phyloP scores from a whole-genome alignment of 1,140 invertebrate species.

The Xylocopa sonorina region DNA sequence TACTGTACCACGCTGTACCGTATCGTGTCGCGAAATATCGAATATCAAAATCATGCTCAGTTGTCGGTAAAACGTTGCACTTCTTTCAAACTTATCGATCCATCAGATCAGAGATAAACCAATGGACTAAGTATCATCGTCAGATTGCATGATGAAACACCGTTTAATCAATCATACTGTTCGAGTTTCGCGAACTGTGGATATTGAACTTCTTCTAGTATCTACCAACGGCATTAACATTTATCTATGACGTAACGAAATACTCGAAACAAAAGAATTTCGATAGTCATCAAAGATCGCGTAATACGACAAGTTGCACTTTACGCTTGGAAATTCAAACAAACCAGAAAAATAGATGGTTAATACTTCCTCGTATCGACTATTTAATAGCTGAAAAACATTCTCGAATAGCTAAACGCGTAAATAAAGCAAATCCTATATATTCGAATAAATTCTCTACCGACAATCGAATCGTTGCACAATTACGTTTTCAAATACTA shows the following conservation, averaged over 20 bases:
- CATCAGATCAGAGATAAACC: too few relatives aligned
- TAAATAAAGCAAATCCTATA: too few relatives aligned
- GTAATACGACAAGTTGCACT: conserved; percentile 2
- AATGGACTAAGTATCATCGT: neutral
- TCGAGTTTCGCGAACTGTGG: neutral
- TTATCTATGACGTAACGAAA: conserved; percentile 13
- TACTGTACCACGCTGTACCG: neutral
- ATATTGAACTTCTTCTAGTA: neutral
- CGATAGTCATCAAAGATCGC: conserved; percentile 5
- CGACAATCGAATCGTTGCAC: too few relatives aligned
- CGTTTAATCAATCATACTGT: too few relatives aligned
- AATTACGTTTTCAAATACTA: too few relatives aligned
- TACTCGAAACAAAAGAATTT: neutral
- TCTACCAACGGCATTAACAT: neutral
- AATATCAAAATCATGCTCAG: neutral
- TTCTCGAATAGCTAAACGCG: too few relatives aligned
- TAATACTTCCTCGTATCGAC: too few relatives aligned
- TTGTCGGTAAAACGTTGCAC: neutral
- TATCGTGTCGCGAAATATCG: neutral
- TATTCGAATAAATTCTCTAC: too few relatives aligned
- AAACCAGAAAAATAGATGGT: too few relatives aligned
- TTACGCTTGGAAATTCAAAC: conserved; percentile 18
- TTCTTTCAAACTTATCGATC: neutral
- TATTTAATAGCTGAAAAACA: too few relatives aligned
- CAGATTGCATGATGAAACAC: neutral